Evolutionary conservation across 2,888 invertebrate species (phyloP), one percentile per base, ranked within the genome.

Genomic region (Lasioglossum pauxillum): DNA sequence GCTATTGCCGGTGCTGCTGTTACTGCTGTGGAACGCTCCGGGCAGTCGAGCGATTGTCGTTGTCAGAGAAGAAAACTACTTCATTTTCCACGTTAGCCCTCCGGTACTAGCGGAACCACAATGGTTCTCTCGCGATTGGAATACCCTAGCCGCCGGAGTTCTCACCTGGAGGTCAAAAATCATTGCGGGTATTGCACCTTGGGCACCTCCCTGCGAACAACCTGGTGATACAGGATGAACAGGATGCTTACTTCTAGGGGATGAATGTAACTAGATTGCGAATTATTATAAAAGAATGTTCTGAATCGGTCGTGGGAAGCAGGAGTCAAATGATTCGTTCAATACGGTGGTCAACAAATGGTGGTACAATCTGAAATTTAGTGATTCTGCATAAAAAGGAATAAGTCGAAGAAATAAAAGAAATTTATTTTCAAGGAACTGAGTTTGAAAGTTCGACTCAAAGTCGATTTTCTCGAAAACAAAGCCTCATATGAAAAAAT

Each of bases 1-100:
- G 78, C 83, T 85, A 75, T 69, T 83, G 72, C 82, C 78, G 19
- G 31, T 3, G 64, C 19, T 64, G 38, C 49, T 77, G 77, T 86
- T 67, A 79, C 82, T 49, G 75, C 88, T 80, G 81, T 76, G 88
- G 75, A 83, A 89, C 83, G 90, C 90, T 90, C 69, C 84, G 81
- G 90, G 90, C 90, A 78, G 72, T 82, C 83, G 67, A 79, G 44
- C 85, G 89, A 89, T 90, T 84, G 89, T 89, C 89, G 80, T 90
- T 89, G 90, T 90, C 90, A 88, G 85, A 79, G 85, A 90, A 88
- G 90, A 90, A 90, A 90, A 90, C 90, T 89, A 90, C 90, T 90
- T 90, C 90, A 90, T 90, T 90, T 90, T 90, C 90, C 88, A 87
- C 84, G 82, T 88, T 86, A 80, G 64, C 83, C 73, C 78, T 78